phyloP scores from a whole-genome alignment of 1,140 invertebrate genomes.

The Zaprionus kolodkinae region DNA sequence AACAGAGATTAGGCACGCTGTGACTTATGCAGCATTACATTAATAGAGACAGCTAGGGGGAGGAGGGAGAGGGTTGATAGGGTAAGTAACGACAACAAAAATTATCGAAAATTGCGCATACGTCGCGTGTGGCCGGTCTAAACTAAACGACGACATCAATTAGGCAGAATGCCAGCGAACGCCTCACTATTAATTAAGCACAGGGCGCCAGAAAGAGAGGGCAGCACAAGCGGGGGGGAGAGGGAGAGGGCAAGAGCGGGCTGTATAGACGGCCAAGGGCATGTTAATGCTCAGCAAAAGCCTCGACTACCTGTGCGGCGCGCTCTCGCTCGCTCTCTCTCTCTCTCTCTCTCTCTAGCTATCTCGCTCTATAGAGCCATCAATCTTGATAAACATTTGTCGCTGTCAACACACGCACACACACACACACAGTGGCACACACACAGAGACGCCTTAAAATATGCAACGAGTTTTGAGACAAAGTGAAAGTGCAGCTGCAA shows the following conservation, averaged over 20 bases:
- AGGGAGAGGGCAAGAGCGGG: not conserved
- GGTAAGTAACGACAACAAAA: conserved; percentile 17
- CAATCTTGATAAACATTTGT: conserved; percentile 27
- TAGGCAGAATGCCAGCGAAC: conserved; percentile 64
- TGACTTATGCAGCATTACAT: conserved; percentile 39
- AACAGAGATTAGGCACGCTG: conserved; percentile 50
- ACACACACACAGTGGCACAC: conserved; percentile 5
- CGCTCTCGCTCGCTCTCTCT: not conserved
- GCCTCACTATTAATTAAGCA: conserved; percentile 38
- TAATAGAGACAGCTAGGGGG: conserved; percentile 52
- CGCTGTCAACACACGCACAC: conserved; percentile 12
- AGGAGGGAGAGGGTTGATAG: not conserved
- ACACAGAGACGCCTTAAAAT: conserved; percentile 21
- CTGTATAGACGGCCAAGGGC: conserved; percentile 52
- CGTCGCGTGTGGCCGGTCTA: conserved; percentile 27
- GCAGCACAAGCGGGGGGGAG: not conserved
- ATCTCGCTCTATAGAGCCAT: not conserved
- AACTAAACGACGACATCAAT: conserved; percentile 52
- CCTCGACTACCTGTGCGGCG: not conserved
- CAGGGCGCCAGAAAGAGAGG: not conserved
- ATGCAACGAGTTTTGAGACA: conserved; percentile 27
- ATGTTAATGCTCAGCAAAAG: conserved; percentile 43
- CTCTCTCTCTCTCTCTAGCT: not conserved
- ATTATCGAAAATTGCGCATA: conserved; percentile 51
- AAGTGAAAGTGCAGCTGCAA: conserved; percentile 26